A percentile compares a stretch with the other conserved stretches of the same genome.
These are phyloP conservation scores for Morelia viridis DNA, from an alignment of 2,797 vertebrate genomes.

Conservation along the genomic window DNA sequence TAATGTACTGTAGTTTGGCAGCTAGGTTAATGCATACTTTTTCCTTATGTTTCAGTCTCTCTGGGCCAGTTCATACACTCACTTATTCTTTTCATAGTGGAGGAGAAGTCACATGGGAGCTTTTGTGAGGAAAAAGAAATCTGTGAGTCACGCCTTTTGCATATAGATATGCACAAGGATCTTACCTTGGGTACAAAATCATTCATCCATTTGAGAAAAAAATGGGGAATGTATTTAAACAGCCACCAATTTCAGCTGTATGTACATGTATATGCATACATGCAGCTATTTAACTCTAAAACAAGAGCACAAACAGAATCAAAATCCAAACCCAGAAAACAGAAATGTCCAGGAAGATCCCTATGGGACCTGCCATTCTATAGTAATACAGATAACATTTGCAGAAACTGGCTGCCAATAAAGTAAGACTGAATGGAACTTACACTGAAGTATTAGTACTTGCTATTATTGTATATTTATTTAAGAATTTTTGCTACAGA, in stretches of 20 bases:
- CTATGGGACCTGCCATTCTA: background rate
- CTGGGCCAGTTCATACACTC: background rate
- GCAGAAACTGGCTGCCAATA: constrained; percentile 2
- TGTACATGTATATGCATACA: background rate
- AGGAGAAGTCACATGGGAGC: background rate
- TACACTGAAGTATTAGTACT: constrained; percentile 4
- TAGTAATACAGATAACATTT: background rate
- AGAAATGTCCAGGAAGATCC: constrained; percentile 1
- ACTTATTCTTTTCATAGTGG: background rate
- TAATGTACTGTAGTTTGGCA: background rate
- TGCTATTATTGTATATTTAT: constrained; percentile 8
- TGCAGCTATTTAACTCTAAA: background rate
- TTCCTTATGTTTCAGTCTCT: background rate
- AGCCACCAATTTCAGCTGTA: background rate
- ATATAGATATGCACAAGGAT: background rate
- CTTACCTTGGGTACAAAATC: background rate
- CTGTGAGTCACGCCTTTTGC: background rate
- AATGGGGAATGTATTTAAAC: background rate
- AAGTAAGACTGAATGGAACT: background rate
- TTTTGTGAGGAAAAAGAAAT: background rate
- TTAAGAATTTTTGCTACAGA: background rate
- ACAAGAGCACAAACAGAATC: background rate
- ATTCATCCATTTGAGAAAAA: background rate
- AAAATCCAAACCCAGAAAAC: background rate
- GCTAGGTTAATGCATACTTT: background rate